Evolutionary conservation across 2,797 vertebrate genomes (phyloP).

Genomic region (Phrynocephalus guinanensis): DNA sequence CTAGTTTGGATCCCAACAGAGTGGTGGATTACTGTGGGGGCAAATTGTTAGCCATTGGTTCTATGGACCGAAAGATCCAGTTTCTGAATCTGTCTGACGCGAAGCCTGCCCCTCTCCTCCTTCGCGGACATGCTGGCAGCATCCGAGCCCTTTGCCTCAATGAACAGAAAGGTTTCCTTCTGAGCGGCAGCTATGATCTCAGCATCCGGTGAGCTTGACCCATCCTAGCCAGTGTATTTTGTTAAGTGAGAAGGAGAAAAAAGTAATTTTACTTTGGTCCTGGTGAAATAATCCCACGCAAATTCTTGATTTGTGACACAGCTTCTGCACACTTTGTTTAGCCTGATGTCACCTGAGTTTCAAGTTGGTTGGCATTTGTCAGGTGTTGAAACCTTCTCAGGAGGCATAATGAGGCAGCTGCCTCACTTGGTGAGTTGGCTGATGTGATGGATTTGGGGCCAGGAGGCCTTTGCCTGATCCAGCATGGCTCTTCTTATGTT

Average conservation of each 20-base stretch:
- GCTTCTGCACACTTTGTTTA: not conserved
- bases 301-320: no score
- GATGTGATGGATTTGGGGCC: no score
- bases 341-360: not conserved
- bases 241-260: not conserved
- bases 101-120: slow-evolving; percentile 54
- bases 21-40: slow-evolving; percentile 84
- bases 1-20: slow-evolving; percentile 80
- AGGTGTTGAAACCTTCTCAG: no score
- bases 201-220: slow-evolving; percentile 85
- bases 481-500: no score
- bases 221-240: not conserved
- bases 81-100: slow-evolving; percentile 72
- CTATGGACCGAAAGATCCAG: slow-evolving; percentile 78
- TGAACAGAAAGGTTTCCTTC: slow-evolving; percentile 80
- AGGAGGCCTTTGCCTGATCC: no score
- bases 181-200: slow-evolving; percentile 83
- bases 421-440: no score
- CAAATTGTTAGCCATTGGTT: slow-evolving; percentile 77
- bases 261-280: not conserved
- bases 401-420: no score
- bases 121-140: slow-evolving; percentile 82
- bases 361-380: no score
- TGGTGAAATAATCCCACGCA: not conserved
- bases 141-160: slow-evolving; percentile 79